These are phyloP conservation scores for Drosophila rufa DNA, from an alignment of 1,140 invertebrate genomes.

Conservation along the genomic window DNA sequence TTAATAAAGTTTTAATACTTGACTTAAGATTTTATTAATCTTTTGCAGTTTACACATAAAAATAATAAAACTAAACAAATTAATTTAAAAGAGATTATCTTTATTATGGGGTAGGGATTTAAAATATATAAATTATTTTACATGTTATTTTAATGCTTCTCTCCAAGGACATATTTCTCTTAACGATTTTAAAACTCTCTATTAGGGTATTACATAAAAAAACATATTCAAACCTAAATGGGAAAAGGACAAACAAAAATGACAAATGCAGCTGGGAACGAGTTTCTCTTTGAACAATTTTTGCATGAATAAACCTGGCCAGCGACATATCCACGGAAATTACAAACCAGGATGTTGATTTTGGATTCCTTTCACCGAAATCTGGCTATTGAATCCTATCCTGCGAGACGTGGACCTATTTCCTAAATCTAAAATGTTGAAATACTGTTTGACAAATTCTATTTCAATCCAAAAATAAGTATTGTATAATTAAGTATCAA, in stretches of 20 bases:
- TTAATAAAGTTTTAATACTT: no score
- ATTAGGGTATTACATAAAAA: slow-evolving; percentile 7
- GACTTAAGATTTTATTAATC: no score
- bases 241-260: slow-evolving; percentile 62
- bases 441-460: not conserved
- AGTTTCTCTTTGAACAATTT: slow-evolving; percentile 78
- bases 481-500: not conserved
- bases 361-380: slow-evolving; percentile 6
- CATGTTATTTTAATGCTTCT: not conserved
- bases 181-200: no score
- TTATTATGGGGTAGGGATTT: no score
- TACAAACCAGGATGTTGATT: slow-evolving; percentile 16
- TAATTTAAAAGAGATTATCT: no score
- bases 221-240: slow-evolving; percentile 1
- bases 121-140: no score
- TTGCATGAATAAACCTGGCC: slow-evolving; percentile 72
- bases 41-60: no score
- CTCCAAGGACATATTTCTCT: no score
- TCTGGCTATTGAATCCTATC: slow-evolving; percentile 7
- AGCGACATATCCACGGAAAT: slow-evolving; percentile 33
- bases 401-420: not conserved
- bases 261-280: slow-evolving; percentile 68
- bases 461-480: rapidly evolving
- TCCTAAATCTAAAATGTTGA: no score
- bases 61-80: no score